Conservation (phyloP, 2,797 vertebrate species). For the Malacoctenus gilli region DNA sequence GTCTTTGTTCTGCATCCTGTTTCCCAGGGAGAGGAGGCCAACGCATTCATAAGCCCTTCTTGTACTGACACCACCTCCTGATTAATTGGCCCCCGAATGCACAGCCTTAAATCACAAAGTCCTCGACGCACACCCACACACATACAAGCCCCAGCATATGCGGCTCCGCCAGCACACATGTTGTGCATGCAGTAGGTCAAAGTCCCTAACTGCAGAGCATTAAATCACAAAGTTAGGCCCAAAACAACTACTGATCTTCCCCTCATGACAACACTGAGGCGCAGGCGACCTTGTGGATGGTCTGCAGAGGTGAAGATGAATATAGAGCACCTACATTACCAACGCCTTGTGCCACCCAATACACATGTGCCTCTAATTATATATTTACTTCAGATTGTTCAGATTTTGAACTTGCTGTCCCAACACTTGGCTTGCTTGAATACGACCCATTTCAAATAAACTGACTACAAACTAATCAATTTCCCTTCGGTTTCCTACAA, state of each 20-base stretch:
- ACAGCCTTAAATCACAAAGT: slow-evolving; percentile 56
- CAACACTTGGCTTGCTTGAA: too few relatives aligned
- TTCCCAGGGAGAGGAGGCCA: slow-evolving; percentile 39
- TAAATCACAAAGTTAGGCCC: slow-evolving; percentile 52
- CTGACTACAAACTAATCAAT: too few relatives aligned
- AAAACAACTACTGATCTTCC: slow-evolving; percentile 49
- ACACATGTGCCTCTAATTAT: too few relatives aligned
- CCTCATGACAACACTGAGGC: slow-evolving; percentile 27
- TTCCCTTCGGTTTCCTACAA: too few relatives aligned
- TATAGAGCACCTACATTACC: slow-evolving; percentile 14
- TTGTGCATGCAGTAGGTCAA: slow-evolving; percentile 25
- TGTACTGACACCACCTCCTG: slow-evolving; percentile 42
- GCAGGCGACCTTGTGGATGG: slow-evolving; percentile 36
- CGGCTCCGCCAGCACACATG: slow-evolving; percentile 8
- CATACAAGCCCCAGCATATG: slow-evolving; percentile 18
- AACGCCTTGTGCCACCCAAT: neutral
- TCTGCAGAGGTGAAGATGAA: slow-evolving; percentile 29
- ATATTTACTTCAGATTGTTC: too few relatives aligned
- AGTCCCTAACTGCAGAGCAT: slow-evolving; percentile 30
- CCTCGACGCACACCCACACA: slow-evolving; percentile 20
- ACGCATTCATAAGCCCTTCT: slow-evolving; percentile 47
- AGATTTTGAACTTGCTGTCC: too few relatives aligned
- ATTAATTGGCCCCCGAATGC: slow-evolving; percentile 66
- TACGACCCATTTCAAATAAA: too few relatives aligned
- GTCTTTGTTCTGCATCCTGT: slow-evolving; percentile 42